Conservation (phyloP, 2,888 invertebrate species). For the Dorcus hopei region DNA sequence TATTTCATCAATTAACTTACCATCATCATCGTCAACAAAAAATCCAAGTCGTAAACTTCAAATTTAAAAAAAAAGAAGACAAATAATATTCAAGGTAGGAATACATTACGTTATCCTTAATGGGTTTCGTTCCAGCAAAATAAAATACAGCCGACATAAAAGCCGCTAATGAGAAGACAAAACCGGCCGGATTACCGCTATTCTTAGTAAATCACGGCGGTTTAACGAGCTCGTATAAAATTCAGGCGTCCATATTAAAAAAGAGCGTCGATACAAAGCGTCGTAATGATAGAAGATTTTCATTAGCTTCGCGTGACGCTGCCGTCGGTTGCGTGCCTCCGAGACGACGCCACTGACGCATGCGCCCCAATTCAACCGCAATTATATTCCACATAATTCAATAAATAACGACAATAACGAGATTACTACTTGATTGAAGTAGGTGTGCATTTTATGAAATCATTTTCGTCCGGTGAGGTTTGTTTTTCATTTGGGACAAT, state of each 20-base stretch:
- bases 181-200: not conserved
- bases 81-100: too few relatives aligned
- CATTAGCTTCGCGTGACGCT: conserved; percentile 22
- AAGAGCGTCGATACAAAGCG: not conserved
- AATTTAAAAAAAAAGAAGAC: too few relatives aligned
- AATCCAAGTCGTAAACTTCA: too few relatives aligned
- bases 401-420: not conserved
- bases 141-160: not conserved
- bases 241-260: not conserved
- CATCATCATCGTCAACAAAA: too few relatives aligned
- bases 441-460: too few relatives aligned
- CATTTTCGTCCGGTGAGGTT: too few relatives aligned
- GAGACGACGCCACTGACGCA: not conserved
- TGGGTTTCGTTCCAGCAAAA: too few relatives aligned
- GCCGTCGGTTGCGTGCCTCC: conserved; percentile 12
- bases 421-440: too few relatives aligned
- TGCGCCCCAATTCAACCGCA: not conserved
- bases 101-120: too few relatives aligned
- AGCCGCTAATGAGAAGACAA: not conserved
- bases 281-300: conserved; percentile 21
- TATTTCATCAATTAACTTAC: too few relatives aligned
- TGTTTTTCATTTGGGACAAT: too few relatives aligned
- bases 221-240: not conserved
- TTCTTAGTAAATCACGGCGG: not conserved
- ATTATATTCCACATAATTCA: not conserved